A percentile compares a stretch with the other conserved stretches of the same genome.
These are phyloP conservation scores for Pammene fasciana DNA, from an alignment of 2,888 invertebrate genomes.

Conservation along the genomic window DNA sequence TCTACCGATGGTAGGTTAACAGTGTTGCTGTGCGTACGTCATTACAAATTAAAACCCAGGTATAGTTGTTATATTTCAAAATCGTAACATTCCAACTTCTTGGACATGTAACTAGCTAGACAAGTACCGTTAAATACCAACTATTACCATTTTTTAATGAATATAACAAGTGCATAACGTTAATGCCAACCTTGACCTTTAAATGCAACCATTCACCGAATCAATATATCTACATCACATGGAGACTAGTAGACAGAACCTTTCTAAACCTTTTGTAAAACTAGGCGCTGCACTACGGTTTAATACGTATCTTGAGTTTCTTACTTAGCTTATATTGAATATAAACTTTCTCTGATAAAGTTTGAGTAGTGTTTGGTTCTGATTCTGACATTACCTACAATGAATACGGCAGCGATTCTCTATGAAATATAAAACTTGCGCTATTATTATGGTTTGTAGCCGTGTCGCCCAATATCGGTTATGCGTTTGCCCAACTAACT, in stretches of 20 bases:
- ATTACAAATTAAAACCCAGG: no score
- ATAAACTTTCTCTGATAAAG: slow-evolving; percentile 24
- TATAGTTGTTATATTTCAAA: no score
- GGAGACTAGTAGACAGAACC: slow-evolving; percentile 26
- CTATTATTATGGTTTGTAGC: neutral
- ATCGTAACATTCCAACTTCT: no score
- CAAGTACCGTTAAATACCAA: no score
- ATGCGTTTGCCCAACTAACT: slow-evolving; percentile 31
- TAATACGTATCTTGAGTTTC: slow-evolving; percentile 17
- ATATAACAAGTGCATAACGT: slow-evolving; percentile 14
- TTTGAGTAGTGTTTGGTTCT: neutral
- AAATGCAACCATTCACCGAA: slow-evolving; percentile 37
- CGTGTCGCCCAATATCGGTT: slow-evolving; percentile 24
- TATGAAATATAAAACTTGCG: neutral
- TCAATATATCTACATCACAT: slow-evolving; percentile 33
- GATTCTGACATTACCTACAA: neutral
- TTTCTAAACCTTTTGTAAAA: slow-evolving; percentile 29
- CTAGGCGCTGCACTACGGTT: neutral
- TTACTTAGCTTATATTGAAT: slow-evolving; percentile 5
- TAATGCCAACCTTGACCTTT: slow-evolving; percentile 37
- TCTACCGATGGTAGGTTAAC: no score
- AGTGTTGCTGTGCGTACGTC: no score
- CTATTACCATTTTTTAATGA: neutral
- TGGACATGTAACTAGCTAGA: no score
- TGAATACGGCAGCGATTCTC: neutral